Conservation (phyloP, 2,113 vertebrate species). For the Prochilodus magdalenae region DNA sequence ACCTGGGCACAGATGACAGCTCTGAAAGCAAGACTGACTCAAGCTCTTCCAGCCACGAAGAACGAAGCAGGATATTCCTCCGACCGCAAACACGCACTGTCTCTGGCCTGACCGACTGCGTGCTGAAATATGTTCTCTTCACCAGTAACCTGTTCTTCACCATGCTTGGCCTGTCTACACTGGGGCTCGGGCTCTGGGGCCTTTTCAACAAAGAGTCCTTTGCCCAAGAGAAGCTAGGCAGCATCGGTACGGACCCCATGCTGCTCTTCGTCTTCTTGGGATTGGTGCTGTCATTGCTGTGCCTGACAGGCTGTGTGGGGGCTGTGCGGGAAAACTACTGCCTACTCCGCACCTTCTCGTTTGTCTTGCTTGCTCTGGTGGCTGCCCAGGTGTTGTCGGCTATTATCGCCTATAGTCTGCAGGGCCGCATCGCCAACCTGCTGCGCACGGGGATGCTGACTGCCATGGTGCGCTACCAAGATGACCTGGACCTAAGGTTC, state of each 20-base stretch:
- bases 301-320: constrained; percentile 84
- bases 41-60: background rate
- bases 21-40: constrained; percentile 45
- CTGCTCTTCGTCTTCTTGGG: constrained; percentile 77
- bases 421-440: constrained; percentile 68
- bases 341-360: constrained; percentile 81
- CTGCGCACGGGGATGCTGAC: constrained; percentile 74
- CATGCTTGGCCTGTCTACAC: constrained; percentile 76
- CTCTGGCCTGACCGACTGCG: constrained; percentile 60
- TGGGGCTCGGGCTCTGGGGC: constrained; percentile 87
- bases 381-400: constrained; percentile 75
- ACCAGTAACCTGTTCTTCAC: constrained; percentile 85
- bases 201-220: constrained; percentile 83
- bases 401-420: constrained; percentile 74
- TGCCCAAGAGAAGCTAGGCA: constrained; percentile 65
- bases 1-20: constrained; percentile 35
- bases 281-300: constrained; percentile 72
- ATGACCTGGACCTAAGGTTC: constrained; percentile 87
- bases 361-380: constrained; percentile 66
- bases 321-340: constrained; percentile 80
- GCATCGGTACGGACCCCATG: constrained; percentile 85
- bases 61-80: background rate
- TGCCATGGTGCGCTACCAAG: constrained; percentile 86
- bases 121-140: constrained; percentile 80
- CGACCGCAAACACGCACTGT: fast-evolving